These are phyloP conservation scores for Calidris pygmaea DNA, from an alignment of 2,113 vertebrate species.

Conservation along the genomic window DNA sequence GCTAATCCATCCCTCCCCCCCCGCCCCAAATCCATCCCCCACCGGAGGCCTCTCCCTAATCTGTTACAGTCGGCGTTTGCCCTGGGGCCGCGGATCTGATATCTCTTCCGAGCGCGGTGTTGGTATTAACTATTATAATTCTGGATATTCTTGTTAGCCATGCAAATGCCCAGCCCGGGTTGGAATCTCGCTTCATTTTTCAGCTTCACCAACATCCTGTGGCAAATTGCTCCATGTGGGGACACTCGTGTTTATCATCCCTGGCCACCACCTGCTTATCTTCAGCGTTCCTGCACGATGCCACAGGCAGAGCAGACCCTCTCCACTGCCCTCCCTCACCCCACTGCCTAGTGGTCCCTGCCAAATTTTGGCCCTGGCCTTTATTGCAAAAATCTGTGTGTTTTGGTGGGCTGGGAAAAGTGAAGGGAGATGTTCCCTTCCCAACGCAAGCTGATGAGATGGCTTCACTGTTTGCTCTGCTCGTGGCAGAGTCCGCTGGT, in stretches of 20 bases:
- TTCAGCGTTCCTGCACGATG: not conserved
- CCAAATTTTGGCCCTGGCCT: not conserved
- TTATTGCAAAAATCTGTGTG: not conserved
- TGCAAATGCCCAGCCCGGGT: not conserved
- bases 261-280: not conserved
- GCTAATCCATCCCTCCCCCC: not conserved
- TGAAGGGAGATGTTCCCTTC: not conserved
- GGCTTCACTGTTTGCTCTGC: not conserved
- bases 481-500: not conserved
- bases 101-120: not conserved
- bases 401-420: not conserved
- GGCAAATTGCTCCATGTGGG: not conserved
- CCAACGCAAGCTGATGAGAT: not conserved
- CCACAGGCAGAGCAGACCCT: not conserved
- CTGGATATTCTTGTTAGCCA: conserved; percentile 44
- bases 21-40: not conserved
- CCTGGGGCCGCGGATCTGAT: conserved; percentile 19
- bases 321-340: not conserved
- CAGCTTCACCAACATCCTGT: not conserved
- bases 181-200: not conserved
- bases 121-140: conserved; percentile 28
- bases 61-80: conserved; percentile 33
- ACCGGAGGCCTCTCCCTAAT: conserved; percentile 25
- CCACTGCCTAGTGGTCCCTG: fast-evolving
- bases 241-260: not conserved